Evolutionary conservation across 2,888 invertebrate species (phyloP).

Genomic region (Drosophila vallismaia): DNA sequence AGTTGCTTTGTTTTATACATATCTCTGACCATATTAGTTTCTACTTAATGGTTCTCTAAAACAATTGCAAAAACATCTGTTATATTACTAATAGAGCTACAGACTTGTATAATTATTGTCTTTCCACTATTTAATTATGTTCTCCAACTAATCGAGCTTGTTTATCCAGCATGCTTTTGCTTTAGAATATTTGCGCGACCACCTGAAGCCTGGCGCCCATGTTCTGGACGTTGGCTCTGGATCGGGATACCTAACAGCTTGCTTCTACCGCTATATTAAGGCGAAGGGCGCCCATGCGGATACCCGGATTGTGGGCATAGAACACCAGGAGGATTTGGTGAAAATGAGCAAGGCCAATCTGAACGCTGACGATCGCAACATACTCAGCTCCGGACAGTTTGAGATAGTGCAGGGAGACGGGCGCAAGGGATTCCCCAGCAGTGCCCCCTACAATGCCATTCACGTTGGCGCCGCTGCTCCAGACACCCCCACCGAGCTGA

Average conservation of each 20-base stretch:
- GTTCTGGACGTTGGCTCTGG: conserved; percentile 97
- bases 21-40: not conserved
- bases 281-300: conserved; percentile 82
- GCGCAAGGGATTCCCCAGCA: conserved; percentile 89
- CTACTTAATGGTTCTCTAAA: not conserved
- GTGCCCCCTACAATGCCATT: conserved; percentile 95
- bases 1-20: not conserved
- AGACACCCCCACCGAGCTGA: conserved; percentile 89
- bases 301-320: conserved; percentile 92
- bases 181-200: conserved; percentile 91
- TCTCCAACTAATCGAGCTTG: not conserved
- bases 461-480: conserved; percentile 96
- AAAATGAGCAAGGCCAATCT: conserved; percentile 91
- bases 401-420: conserved; percentile 94
- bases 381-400: conserved; percentile 88
- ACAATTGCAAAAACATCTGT: not conserved
- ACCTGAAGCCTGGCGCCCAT: conserved; percentile 89
- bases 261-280: conserved; percentile 93
- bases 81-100: not conserved
- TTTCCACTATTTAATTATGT: no score
- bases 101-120: not conserved
- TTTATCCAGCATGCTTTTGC: conserved; percentile 93
- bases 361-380: conserved; percentile 88
- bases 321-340: conserved; percentile 94
- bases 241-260: conserved; percentile 96